Conservation (phyloP, 2,888 invertebrate species). For the Gymnocheta viridis region DNA sequence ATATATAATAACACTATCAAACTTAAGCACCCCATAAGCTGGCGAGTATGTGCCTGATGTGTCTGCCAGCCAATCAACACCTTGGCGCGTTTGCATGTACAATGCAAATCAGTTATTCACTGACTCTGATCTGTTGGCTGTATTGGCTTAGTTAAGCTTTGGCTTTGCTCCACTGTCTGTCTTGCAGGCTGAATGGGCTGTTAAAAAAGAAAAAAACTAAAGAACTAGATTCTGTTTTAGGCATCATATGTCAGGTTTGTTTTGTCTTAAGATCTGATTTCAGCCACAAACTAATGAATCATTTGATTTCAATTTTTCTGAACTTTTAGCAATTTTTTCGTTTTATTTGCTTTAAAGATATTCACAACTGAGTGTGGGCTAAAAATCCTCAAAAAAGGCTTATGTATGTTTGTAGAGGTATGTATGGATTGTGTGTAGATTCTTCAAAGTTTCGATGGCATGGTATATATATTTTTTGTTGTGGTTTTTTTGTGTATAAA, state of each 20-base stretch:
- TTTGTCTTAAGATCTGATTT: slow-evolving; percentile 77
- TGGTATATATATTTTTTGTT: slow-evolving; percentile 38
- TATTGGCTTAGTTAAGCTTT: slow-evolving; percentile 68
- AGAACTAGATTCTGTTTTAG: slow-evolving; percentile 60
- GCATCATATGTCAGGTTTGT: slow-evolving; percentile 69
- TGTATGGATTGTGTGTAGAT: slow-evolving; percentile 21
- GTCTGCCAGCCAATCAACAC: slow-evolving; percentile 69
- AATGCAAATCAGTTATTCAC: slow-evolving; percentile 77
- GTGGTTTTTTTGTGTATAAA: slow-evolving; percentile 50
- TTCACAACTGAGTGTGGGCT: slow-evolving; percentile 54
- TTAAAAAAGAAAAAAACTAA: slow-evolving; percentile 3
- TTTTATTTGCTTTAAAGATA: neutral
- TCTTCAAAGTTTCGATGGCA: slow-evolving; percentile 50
- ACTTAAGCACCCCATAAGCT: slow-evolving; percentile 37
- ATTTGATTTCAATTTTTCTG: slow-evolving; percentile 73
- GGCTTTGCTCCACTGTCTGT: slow-evolving; percentile 64
- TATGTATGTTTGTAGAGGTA: no score
- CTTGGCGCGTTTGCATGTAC: slow-evolving; percentile 76
- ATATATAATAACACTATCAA: slow-evolving; percentile 50
- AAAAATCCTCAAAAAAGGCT: slow-evolving; percentile 6
- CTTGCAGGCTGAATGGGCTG: slow-evolving; percentile 28
- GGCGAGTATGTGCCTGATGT: slow-evolving; percentile 49
- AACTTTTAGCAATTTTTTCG: slow-evolving; percentile 43
- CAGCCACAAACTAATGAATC: slow-evolving; percentile 80
- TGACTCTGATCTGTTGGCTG: slow-evolving; percentile 56